Percentiles rank a stretch among this genome's conserved stretches.
Conservation (phyloP, 2,113 vertebrate species). For the Etia nguti region DNA sequence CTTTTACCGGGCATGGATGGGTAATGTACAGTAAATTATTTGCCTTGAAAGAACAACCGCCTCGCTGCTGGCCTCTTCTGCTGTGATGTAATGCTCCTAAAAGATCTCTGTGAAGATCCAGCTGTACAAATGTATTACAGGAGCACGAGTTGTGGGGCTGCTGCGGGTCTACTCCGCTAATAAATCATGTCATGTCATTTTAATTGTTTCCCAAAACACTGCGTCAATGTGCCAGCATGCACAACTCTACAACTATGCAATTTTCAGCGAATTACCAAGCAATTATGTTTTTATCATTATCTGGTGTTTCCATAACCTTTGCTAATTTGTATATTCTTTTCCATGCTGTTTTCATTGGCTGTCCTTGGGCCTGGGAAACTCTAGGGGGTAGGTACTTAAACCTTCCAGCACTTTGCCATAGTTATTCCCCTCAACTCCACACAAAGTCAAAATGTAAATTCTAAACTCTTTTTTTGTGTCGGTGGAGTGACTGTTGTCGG, state of each 20-base stretch:
- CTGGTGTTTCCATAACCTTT: constrained; percentile 76
- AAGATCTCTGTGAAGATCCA: constrained; percentile 41
- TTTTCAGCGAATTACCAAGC: constrained; percentile 71
- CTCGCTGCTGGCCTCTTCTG: not conserved
- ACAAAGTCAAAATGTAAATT: not conserved
- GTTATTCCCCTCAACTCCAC: not conserved
- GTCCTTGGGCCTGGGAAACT: constrained; percentile 51
- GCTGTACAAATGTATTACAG: constrained; percentile 72
- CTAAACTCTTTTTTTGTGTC: not conserved
- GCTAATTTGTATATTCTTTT: constrained; percentile 68
- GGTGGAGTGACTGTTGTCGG: not conserved
- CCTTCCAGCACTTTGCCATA: not conserved
- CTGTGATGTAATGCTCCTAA: constrained; percentile 21
- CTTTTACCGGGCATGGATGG: not conserved
- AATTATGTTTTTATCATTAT: constrained; percentile 77
- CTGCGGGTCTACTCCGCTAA: constrained; percentile 45
- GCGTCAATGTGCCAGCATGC: constrained; percentile 58
- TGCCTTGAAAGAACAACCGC: not conserved
- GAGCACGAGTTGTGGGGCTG: constrained; percentile 14
- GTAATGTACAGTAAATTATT: constrained; percentile 7
- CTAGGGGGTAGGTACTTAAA: constrained; percentile 69
- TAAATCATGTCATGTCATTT: constrained; percentile 75
- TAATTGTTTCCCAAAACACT: constrained; percentile 76
- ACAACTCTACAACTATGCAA: constrained; percentile 47
- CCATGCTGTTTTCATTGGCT: constrained; percentile 43